These are phyloP conservation scores for Thunnus albacares DNA, from an alignment of 2,797 vertebrate species.

Conservation along the genomic window DNA sequence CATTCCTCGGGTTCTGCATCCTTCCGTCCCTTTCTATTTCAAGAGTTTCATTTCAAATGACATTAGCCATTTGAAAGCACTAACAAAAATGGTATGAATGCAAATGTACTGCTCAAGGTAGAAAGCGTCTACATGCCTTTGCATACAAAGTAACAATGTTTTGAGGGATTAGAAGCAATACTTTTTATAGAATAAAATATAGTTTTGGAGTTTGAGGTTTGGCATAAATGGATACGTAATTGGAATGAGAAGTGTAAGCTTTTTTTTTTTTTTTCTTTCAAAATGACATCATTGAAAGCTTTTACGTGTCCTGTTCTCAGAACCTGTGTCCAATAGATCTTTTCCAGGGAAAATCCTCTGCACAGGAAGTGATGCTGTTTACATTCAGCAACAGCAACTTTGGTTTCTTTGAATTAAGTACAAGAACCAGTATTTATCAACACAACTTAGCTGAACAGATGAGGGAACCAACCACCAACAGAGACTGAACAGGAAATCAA, in stretches of 20 bases:
- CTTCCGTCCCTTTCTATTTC: constrained; percentile 34
- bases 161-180: background rate
- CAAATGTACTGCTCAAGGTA: constrained; percentile 27
- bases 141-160: constrained; percentile 16
- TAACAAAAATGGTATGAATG: constrained; percentile 31
- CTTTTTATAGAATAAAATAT: background rate
- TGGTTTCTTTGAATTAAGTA: background rate
- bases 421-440: background rate
- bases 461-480: background rate
- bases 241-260: background rate
- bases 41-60: constrained; percentile 49
- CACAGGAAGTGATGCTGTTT: background rate
- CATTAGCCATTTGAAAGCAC: constrained; percentile 33
- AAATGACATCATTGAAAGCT: background rate
- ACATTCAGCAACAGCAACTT: background rate
- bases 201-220: background rate
- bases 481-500: background rate
- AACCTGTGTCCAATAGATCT: background rate
- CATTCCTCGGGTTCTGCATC: constrained; percentile 25
- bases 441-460: background rate
- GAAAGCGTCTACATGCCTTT: constrained; percentile 15
- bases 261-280: background rate
- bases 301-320: background rate
- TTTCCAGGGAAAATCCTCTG: background rate
- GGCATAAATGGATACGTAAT: background rate